These are phyloP conservation scores for Megalurothrips usitatus DNA, from an alignment of 2,888 invertebrate species.

Conservation along the genomic window DNA sequence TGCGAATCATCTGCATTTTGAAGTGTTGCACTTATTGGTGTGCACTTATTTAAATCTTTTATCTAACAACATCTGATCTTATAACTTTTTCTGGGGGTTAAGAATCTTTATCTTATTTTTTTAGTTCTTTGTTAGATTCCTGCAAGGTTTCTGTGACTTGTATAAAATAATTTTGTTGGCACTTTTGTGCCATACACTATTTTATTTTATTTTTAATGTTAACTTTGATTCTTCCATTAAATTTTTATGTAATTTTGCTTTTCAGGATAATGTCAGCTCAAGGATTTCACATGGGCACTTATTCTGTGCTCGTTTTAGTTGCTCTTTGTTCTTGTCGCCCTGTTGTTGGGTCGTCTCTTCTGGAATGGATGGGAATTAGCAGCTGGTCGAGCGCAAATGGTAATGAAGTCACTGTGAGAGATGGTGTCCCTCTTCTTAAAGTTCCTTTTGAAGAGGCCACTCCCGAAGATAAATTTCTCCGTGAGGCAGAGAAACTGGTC, in stretches of 20 bases:
- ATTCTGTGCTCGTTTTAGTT: background rate
- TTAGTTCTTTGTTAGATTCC: background rate
- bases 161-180: background rate
- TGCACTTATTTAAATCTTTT: background rate
- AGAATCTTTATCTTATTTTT: background rate
- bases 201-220: background rate
- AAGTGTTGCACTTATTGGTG: too few relatives aligned
- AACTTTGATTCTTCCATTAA: background rate
- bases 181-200: background rate
- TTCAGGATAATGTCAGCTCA: background rate
- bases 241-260: background rate
- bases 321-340: conserved; percentile 2
- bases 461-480: conserved; percentile 59
- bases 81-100: background rate
- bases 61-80: background rate
- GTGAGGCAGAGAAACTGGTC: conserved; percentile 56
- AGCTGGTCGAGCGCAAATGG: conserved; percentile 30
- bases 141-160: background rate
- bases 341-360: conserved; percentile 11
- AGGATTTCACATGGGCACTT: background rate
- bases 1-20: background rate
- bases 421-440: conserved; percentile 34
- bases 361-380: conserved; percentile 31
- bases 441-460: conserved; percentile 54
- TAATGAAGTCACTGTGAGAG: conserved; percentile 5